Conservation (phyloP, 2,888 invertebrate genomes). For the Melanargia galathea region DNA sequence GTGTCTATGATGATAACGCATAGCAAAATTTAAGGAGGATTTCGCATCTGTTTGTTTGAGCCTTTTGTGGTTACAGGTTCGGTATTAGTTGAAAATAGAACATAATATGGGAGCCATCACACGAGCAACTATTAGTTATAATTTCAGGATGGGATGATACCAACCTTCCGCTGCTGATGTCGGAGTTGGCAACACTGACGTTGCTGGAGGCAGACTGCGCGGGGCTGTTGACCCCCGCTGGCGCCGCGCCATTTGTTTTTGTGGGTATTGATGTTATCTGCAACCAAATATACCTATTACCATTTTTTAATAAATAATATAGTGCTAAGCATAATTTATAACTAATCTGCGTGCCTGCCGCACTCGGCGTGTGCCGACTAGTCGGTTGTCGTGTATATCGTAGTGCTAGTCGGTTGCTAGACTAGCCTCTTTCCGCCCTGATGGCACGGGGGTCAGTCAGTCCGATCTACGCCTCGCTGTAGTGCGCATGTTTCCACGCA, state of each 20-base stretch:
- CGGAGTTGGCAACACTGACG: constrained; percentile 71
- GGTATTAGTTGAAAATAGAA: neutral
- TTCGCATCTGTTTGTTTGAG: neutral
- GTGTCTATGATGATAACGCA: too few relatives aligned
- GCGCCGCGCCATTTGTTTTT: constrained; percentile 59
- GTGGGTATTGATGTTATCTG: constrained; percentile 75
- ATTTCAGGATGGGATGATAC: constrained; percentile 35
- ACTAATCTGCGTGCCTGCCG: too few relatives aligned
- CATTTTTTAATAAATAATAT: too few relatives aligned
- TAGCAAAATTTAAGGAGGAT: too few relatives aligned
- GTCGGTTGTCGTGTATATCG: too few relatives aligned
- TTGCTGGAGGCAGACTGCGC: constrained; percentile 64
- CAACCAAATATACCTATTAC: constrained; percentile 25
- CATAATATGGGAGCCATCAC: neutral
- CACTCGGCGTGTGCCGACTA: too few relatives aligned
- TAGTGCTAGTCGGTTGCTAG: too few relatives aligned
- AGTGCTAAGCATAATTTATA: too few relatives aligned
- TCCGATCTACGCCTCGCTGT: too few relatives aligned
- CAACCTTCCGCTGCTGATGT: constrained; percentile 76
- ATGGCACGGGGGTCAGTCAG: too few relatives aligned
- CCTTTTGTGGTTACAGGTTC: neutral
- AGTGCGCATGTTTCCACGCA: too few relatives aligned
- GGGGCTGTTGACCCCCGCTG: constrained; percentile 54
- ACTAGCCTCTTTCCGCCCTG: too few relatives aligned
- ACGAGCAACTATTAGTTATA: neutral